Evolutionary conservation across 1,140 invertebrate genomes (phyloP).

Genomic region (Ganaspis sp.): DNA sequence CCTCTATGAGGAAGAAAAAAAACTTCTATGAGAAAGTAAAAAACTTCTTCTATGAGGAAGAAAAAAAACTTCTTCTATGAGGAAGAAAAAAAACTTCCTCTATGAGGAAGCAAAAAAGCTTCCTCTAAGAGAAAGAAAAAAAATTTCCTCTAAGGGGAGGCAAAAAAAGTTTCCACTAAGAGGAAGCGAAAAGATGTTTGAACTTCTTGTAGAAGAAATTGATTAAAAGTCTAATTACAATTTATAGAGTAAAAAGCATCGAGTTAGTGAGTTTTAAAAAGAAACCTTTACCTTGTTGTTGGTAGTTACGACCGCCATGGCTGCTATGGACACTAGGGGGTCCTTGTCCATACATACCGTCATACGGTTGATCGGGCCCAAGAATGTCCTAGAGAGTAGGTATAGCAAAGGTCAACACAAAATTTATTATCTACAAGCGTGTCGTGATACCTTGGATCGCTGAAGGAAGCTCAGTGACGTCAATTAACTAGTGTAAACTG

Average conservation of each 20-base stretch:
- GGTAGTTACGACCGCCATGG: constrained; percentile 84
- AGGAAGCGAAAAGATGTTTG: too few species aligned
- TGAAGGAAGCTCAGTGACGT: constrained; percentile 24
- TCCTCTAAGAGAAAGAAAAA: too few species aligned
- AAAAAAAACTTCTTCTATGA: too few species aligned
- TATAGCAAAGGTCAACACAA: constrained; percentile 78
- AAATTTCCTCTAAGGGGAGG: too few species aligned
- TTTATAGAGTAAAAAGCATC: constrained; percentile 25
- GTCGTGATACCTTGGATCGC: constrained; percentile 20
- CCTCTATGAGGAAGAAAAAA: too few species aligned
- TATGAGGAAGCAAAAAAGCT: too few species aligned
- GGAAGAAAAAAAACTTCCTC: too few species aligned
- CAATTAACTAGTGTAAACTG: constrained; percentile 26
- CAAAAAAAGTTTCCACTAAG: too few species aligned
- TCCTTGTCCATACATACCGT: constrained; percentile 92
- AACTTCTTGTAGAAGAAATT: too few species aligned
- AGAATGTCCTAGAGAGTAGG: constrained; percentile 90
- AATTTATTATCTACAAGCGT: constrained; percentile 60
- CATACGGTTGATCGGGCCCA: constrained; percentile 93
- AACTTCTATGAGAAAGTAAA: too few species aligned
- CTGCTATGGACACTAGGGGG: constrained; percentile 88
- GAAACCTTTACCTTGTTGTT: constrained; percentile 85
- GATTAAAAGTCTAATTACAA: too few species aligned
- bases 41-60: too few species aligned
- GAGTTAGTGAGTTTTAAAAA: constrained; percentile 34